phyloP scores from a whole-genome alignment of 2,888 invertebrate genomes.

The Elegia similella region DNA sequence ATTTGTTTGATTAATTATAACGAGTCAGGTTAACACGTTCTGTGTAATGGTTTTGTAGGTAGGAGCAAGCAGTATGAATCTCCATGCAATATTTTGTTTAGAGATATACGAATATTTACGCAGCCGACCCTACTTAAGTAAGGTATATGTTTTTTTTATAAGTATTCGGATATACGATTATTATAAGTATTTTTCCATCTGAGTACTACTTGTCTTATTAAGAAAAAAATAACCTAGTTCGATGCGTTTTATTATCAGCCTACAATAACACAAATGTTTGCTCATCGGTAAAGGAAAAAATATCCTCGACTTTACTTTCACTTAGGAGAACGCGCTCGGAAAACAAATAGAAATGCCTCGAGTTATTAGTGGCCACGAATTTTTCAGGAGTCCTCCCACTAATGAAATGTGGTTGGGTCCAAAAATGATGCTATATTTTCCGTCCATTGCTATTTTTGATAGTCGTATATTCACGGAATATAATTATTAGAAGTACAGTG shows the following conservation, averaged over 20 bases:
- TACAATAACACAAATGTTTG: conserved; percentile 16
- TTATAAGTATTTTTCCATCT: not conserved
- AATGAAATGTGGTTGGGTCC: conserved; percentile 18
- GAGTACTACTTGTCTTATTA: not conserved
- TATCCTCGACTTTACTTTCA: conserved; percentile 43
- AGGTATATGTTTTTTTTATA: too few species aligned
- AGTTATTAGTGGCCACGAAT: conserved; percentile 35
- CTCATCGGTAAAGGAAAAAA: conserved; percentile 29
- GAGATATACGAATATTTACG: too few species aligned
- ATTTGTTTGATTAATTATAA: too few species aligned
- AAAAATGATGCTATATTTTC: not conserved
- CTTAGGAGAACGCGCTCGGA: conserved; percentile 32
- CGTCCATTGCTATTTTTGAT: too few species aligned
- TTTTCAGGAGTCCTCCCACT: conserved; percentile 23
- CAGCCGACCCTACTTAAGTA: too few species aligned
- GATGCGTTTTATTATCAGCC: not conserved
- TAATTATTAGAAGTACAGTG: too few species aligned
- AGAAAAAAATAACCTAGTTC: not conserved
- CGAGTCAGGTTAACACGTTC: too few species aligned
- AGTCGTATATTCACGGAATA: too few species aligned
- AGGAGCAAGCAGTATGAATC: too few species aligned
- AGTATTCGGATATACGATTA: not conserved
- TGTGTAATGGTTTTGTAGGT: too few species aligned
- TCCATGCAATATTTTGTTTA: too few species aligned
- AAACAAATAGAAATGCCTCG: conserved; percentile 39